A percentile compares a stretch with the other conserved stretches of the same genome.
Conservation (phyloP, 2,797 vertebrate species). For the Acanthiza pusilla region DNA sequence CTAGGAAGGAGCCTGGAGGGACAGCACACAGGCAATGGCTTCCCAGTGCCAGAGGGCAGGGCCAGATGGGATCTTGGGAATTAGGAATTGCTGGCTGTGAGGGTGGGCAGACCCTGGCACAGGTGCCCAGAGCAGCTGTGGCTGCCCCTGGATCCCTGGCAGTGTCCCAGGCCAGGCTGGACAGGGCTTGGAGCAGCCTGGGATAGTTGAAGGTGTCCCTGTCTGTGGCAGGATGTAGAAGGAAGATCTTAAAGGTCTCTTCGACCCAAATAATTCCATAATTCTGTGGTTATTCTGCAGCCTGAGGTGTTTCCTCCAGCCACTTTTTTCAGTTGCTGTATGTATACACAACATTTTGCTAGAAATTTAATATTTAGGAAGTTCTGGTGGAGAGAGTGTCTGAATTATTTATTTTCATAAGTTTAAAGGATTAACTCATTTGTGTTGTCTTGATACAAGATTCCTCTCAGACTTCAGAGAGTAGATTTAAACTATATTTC, state of each 20-base stretch:
- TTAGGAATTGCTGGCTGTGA: accelerated
- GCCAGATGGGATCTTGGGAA: accelerated
- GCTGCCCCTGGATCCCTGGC: not conserved
- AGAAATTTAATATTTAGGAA: not conserved
- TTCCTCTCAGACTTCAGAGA: not conserved
- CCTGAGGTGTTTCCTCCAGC: not conserved
- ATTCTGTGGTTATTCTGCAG: not conserved
- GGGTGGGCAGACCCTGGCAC: not conserved
- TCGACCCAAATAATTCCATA: accelerated
- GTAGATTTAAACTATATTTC: not conserved
- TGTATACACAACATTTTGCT: too few relatives aligned
- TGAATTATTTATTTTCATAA: accelerated
- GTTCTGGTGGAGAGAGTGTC: accelerated
- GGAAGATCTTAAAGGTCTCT: not conserved
- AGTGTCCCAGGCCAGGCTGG: not conserved
- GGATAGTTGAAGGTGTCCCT: accelerated
- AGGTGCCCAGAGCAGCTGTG: not conserved
- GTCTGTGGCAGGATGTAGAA: not conserved
- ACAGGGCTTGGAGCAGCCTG: not conserved
- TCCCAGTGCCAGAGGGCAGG: not conserved
- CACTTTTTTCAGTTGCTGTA: accelerated
- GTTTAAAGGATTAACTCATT: not conserved
- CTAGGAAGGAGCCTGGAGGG: too few relatives aligned
- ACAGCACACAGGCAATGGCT: not conserved
- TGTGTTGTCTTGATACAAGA: accelerated